phyloP scores from a whole-genome alignment of 2,797 vertebrate genomes.

The Eulemur mongoz region DNA sequence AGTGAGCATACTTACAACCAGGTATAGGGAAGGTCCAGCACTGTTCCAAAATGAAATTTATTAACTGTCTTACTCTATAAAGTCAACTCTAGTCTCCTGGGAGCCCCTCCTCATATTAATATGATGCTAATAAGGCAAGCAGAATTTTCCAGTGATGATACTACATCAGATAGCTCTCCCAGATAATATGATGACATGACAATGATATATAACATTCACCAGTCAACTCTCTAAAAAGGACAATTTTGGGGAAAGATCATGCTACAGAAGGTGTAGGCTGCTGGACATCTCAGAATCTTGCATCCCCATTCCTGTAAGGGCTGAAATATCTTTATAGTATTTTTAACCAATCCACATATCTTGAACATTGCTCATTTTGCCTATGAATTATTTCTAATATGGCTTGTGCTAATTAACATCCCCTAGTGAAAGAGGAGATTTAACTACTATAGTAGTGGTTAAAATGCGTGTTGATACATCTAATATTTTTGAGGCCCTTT shows the following conservation, averaged over 20 bases:
- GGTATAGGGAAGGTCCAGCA: neutral
- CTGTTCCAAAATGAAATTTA: neutral
- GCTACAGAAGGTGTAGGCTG: neutral
- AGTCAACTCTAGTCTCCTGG: neutral
- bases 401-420: neutral
- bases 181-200: neutral
- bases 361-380: neutral
- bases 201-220: neutral
- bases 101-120: constrained; percentile 3
- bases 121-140: neutral
- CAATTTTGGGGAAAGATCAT: neutral
- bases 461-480: neutral
- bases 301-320: neutral
- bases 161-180: neutral
- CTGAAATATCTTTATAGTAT: neutral
- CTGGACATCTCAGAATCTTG: neutral
- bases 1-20: neutral
- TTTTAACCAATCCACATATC: neutral
- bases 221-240: neutral
- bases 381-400: neutral
- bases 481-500: neutral
- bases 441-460: neutral
- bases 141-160: neutral
- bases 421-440: neutral
- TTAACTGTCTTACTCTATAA: neutral